Conservation (phyloP, 2,797 vertebrate species). For the Syngnathus rostellatus region DNA sequence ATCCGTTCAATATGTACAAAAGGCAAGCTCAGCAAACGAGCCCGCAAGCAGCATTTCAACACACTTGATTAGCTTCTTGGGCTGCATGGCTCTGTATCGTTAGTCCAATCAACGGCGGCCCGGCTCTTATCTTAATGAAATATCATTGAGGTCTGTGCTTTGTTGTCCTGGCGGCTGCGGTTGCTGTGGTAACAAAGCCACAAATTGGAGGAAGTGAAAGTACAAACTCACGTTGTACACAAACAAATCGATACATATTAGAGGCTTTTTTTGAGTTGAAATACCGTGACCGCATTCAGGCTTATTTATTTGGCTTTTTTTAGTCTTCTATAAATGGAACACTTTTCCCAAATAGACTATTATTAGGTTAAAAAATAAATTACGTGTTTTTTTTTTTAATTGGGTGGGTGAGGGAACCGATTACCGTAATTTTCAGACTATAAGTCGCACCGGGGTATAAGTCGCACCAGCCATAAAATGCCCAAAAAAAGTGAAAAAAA, state of each 20-base stretch:
- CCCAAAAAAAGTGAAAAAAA: too few relatives aligned
- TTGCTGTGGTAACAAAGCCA: constrained; percentile 6
- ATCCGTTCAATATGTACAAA: constrained; percentile 42
- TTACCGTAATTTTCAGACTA: neutral
- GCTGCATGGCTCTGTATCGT: constrained; percentile 31
- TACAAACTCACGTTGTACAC: neutral
- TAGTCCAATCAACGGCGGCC: constrained; percentile 26
- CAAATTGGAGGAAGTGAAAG: neutral
- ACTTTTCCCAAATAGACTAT: too few relatives aligned
- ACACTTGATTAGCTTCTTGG: constrained; percentile 45
- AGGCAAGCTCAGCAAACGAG: constrained; percentile 26
- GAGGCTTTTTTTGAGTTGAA: neutral
- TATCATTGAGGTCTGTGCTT: constrained; percentile 7
- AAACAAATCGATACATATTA: neutral
- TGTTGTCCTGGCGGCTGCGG: neutral
- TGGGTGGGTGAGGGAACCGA: neutral
- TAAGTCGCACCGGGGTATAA: too few relatives aligned
- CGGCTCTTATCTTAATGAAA: constrained; percentile 8
- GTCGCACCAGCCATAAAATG: too few relatives aligned
- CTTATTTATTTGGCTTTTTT: too few relatives aligned
- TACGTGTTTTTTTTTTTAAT: too few relatives aligned
- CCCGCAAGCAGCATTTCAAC: constrained; percentile 36
- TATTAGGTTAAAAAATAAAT: too few relatives aligned
- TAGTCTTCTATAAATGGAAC: too few relatives aligned
- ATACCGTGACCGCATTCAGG: neutral